phyloP scores from a whole-genome alignment of 2,888 invertebrate genomes.

The Drosophila kuntzei region DNA sequence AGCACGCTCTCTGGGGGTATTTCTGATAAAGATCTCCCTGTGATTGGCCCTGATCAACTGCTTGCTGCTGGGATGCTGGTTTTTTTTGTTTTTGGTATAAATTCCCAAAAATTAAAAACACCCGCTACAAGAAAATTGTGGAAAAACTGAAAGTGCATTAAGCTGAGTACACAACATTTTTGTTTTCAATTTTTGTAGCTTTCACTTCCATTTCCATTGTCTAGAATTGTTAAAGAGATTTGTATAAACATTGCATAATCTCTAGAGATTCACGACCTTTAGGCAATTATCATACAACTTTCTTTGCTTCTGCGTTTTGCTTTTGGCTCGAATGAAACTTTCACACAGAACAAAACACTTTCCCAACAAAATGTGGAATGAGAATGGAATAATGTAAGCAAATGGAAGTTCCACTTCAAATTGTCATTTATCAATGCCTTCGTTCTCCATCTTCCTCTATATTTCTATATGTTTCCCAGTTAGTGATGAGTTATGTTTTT shows the following conservation, averaged over 20 bases:
- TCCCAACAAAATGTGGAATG: constrained; percentile 32
- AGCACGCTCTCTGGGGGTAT: constrained; percentile 44
- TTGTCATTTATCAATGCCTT: constrained; percentile 70
- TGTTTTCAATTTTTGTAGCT: constrained; percentile 38
- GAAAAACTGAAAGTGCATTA: constrained; percentile 73
- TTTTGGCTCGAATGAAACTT: constrained; percentile 40
- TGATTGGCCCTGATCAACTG: constrained; percentile 38
- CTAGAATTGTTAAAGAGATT: constrained; percentile 51
- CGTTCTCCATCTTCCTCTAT: constrained; percentile 1
- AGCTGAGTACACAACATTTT: constrained; percentile 54
- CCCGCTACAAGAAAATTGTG: constrained; percentile 55
- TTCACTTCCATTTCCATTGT: constrained; percentile 68
- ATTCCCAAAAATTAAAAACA: constrained; percentile 42
- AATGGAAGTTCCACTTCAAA: constrained; percentile 46
- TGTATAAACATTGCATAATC: constrained; percentile 67
- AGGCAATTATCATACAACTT: constrained; percentile 62
- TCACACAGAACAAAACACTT: constrained; percentile 69
- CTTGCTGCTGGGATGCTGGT: constrained; percentile 32
- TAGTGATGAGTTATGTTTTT: constrained; percentile 65
- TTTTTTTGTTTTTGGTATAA: constrained; percentile 21
- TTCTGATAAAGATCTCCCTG: constrained; percentile 63
- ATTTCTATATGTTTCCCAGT: not conserved
- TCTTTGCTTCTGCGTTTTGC: constrained; percentile 52
- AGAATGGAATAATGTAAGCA: constrained; percentile 19
- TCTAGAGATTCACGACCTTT: constrained; percentile 63